Conservation (phyloP, 2,888 invertebrate genomes). For the Vesta saturnalis region DNA sequence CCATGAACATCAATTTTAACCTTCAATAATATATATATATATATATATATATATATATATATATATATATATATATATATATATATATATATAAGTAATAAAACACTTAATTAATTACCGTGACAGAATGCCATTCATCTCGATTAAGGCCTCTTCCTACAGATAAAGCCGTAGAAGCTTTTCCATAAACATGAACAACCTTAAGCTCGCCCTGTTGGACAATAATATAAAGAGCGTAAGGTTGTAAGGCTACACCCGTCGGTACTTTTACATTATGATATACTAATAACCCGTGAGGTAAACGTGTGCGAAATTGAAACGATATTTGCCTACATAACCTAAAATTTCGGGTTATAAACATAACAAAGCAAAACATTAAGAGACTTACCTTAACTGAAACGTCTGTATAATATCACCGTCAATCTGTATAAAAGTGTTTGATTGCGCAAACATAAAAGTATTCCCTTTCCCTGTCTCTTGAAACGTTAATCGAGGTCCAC, state of each 20-base stretch:
- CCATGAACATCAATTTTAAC: conserved; percentile 88
- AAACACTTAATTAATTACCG: conserved; percentile 63
- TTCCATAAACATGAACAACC: conserved; percentile 92
- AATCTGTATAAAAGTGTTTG: conserved; percentile 89
- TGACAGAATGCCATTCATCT: conserved; percentile 91
- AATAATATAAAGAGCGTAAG: conserved; percentile 90
- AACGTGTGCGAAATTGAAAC: conserved; percentile 86
- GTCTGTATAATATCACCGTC: conserved; percentile 91
- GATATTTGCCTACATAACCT: conserved; percentile 89
- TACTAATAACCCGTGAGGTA: conserved; percentile 87
- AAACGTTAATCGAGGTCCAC: conserved; percentile 84
- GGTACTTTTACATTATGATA: conserved; percentile 93
- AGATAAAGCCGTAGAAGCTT: conserved; percentile 83
- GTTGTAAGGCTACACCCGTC: conserved; percentile 79
- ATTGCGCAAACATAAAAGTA: conserved; percentile 92
- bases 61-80: too few species aligned
- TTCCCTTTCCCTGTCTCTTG: conserved; percentile 85
- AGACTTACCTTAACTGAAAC: conserved; percentile 84
- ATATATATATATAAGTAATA: too few species aligned
- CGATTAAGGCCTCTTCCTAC: conserved; percentile 89
- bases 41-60: too few species aligned
- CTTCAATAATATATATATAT: too few species aligned
- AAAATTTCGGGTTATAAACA: too few species aligned
- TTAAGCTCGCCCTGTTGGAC: conserved; percentile 92
- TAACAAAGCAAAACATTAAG: neutral